These are phyloP conservation scores for Drosophila watanabei DNA, from an alignment of 1,140 invertebrate species.

Conservation along the genomic window DNA sequence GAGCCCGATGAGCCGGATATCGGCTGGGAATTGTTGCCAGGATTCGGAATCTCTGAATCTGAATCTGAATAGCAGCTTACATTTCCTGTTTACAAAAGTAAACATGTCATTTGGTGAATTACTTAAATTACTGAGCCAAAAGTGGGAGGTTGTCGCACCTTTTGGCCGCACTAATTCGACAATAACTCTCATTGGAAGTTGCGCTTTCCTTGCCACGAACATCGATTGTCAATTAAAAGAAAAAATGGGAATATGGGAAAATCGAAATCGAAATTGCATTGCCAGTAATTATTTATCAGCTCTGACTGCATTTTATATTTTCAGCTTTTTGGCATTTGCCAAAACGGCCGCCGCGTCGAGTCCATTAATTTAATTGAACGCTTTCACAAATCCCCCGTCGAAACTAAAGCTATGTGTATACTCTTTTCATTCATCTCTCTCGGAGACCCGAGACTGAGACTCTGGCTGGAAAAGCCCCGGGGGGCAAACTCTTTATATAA, in stretches of 20 bases:
- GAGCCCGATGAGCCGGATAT: conserved; percentile 71
- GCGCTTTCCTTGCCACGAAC: conserved; percentile 14
- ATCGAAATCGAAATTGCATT: conserved; percentile 54
- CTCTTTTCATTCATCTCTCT: conserved; percentile 38
- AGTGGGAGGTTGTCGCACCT: conserved; percentile 29
- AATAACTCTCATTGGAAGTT: conserved; percentile 32
- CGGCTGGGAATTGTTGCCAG: conserved; percentile 27
- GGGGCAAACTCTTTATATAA: conserved; percentile 22
- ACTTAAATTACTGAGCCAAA: not conserved
- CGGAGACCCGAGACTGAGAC: not conserved
- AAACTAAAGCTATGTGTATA: conserved; percentile 39
- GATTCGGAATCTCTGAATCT: conserved; percentile 36
- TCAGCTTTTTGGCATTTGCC: conserved; percentile 56
- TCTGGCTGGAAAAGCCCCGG: conserved; percentile 4
- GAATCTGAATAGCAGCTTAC: conserved; percentile 14
- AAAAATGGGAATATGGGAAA: not conserved
- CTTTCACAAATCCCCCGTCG: conserved; percentile 77
- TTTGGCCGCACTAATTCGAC: conserved; percentile 31
- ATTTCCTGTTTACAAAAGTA: conserved; percentile 26
- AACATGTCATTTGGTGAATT: conserved; percentile 8
- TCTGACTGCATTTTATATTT: conserved; percentile 33
- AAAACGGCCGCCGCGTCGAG: conserved; percentile 48
- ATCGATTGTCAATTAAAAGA: conserved; percentile 57
- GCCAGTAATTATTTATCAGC: conserved; percentile 60
- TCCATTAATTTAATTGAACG: conserved; percentile 83